phyloP scores from a whole-genome alignment of 1,140 invertebrate genomes.

The Drosophila simulans region DNA sequence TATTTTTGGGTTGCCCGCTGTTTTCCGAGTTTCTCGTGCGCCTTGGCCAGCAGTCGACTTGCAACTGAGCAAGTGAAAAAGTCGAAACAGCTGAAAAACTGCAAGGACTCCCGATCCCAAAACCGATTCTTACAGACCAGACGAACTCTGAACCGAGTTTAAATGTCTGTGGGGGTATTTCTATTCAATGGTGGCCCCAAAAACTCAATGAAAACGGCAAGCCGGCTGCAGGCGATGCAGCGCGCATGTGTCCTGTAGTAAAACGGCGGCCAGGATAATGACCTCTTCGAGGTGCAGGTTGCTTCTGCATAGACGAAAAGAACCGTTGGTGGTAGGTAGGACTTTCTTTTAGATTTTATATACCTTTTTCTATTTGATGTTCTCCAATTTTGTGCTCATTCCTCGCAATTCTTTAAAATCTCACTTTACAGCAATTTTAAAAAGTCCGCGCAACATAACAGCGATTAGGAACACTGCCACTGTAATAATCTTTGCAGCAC shows the following conservation, averaged over 20 bases:
- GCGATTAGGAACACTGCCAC: neutral
- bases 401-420: neutral
- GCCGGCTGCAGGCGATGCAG: constrained; percentile 37
- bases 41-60: constrained; percentile 69
- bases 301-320: neutral
- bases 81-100: constrained; percentile 45
- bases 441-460: neutral
- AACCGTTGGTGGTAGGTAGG: neutral
- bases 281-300: constrained; percentile 21
- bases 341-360: neutral
- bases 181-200: constrained; percentile 65
- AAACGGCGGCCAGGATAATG: constrained; percentile 48
- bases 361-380: neutral
- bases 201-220: constrained; percentile 52
- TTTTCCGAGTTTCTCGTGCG: constrained; percentile 66
- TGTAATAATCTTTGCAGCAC: too few species aligned
- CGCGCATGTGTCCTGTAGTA: constrained; percentile 59
- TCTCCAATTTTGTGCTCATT: neutral
- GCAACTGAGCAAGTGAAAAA: constrained; percentile 63
- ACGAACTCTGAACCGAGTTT: constrained; percentile 42
- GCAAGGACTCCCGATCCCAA: constrained; percentile 57
- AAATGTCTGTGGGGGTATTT: constrained; percentile 9
- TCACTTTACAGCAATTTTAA: neutral
- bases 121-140: constrained; percentile 36
- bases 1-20: constrained; percentile 11